Evolutionary conservation across 2,888 invertebrate species (phyloP).

Genomic region (Leucoptera coffeella): DNA sequence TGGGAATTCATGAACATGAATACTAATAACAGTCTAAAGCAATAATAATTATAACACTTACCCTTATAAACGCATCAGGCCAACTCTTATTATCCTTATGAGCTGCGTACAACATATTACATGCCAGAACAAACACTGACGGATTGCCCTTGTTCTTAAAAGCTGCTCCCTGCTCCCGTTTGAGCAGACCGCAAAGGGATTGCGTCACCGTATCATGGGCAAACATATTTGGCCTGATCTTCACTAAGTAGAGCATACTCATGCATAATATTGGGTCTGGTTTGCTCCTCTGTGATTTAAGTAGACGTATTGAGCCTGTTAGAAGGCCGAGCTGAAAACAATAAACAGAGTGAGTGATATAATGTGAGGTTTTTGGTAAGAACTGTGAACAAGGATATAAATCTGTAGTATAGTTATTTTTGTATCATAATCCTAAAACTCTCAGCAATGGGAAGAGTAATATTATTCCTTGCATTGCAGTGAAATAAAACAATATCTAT

Average conservation of each 20-base stretch:
- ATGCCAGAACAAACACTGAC: constrained; percentile 72
- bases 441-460: too few species aligned
- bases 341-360: too few species aligned
- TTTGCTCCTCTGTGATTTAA: constrained; percentile 73
- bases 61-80: constrained; percentile 90
- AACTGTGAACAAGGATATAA: too few species aligned
- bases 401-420: too few species aligned
- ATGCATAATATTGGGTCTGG: constrained; percentile 76
- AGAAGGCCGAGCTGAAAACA: constrained; percentile 64
- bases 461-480: too few species aligned
- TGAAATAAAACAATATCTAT: too few species aligned
- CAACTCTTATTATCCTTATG: constrained; percentile 78
- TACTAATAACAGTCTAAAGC: too few species aligned
- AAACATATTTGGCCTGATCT: constrained; percentile 71
- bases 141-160: constrained; percentile 78
- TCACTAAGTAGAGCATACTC: constrained; percentile 73
- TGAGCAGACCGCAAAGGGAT: constrained; percentile 74
- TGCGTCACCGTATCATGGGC: constrained; percentile 69
- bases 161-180: constrained; percentile 64
- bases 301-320: constrained; percentile 80
- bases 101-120: constrained; percentile 77
- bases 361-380: too few species aligned
- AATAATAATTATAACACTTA: too few species aligned
- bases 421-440: too few species aligned
- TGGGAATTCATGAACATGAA: too few species aligned